A percentile compares a stretch with the other conserved stretches of the same genome.
Evolutionary conservation across 23 tunicate species (phyloP).

Genomic region (Corella eumyota): DNA sequence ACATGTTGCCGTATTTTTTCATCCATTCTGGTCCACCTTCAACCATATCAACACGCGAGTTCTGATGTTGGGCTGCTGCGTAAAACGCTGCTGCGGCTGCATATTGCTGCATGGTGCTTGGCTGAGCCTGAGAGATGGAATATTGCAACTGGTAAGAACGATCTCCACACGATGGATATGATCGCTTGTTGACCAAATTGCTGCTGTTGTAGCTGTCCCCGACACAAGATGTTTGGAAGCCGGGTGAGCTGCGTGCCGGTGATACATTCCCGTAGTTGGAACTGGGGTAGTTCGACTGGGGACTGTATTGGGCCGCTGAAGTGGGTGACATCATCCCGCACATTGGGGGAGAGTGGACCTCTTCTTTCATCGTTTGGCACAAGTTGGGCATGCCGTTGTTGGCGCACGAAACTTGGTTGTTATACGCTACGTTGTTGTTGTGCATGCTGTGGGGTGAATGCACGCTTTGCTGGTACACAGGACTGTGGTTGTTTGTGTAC

Average conservation of each 20-base stretch:
- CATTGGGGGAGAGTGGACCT: slow-evolving; percentile 19
- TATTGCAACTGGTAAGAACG: slow-evolving; percentile 88
- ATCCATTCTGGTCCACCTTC: slow-evolving; percentile 59
- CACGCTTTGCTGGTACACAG: slow-evolving; percentile 5
- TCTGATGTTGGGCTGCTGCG: slow-evolving; percentile 31
- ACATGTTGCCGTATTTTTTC: slow-evolving; percentile 84
- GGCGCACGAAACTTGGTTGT: background rate
- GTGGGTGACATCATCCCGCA: slow-evolving; percentile 13
- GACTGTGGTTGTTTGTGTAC: background rate
- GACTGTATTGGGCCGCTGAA: slow-evolving; percentile 11
- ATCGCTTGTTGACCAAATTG: slow-evolving; percentile 1
- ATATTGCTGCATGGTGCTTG: slow-evolving; percentile 29
- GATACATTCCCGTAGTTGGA: slow-evolving; percentile 13
- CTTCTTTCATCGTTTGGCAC: slow-evolving; percentile 35
- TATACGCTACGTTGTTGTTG: background rate
- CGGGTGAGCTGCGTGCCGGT: slow-evolving; percentile 32
- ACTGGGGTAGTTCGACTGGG: slow-evolving; percentile 26
- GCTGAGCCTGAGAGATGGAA: slow-evolving; percentile 62
- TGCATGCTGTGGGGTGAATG: background rate
- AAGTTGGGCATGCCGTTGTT: slow-evolving; percentile 1
- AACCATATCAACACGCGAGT: slow-evolving; percentile 1
- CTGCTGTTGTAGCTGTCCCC: slow-evolving; percentile 10
- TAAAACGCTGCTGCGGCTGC: slow-evolving; percentile 68
- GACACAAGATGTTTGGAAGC: slow-evolving; percentile 4
- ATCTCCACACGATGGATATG: too few relatives aligned